phyloP scores from a whole-genome alignment of 2,888 invertebrate species.

The Boloria selene region DNA sequence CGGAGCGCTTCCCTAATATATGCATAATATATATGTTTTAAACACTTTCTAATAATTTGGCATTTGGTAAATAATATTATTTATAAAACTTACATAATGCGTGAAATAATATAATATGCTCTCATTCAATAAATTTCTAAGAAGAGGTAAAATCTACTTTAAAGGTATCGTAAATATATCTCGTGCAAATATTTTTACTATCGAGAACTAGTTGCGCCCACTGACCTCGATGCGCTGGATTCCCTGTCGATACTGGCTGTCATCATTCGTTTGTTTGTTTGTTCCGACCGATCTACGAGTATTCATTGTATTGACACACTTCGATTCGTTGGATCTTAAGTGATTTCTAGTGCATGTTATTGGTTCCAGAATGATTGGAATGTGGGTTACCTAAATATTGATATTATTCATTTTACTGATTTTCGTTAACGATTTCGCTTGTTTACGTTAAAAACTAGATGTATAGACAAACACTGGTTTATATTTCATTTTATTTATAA shows the following conservation, averaged over 20 bases:
- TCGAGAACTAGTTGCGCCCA: constrained; percentile 52
- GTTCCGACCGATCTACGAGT: constrained; percentile 25
- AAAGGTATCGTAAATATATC: constrained; percentile 54
- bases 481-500: no score
- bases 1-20: constrained; percentile 17
- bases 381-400: constrained; percentile 11
- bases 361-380: constrained; percentile 6
- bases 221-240: constrained; percentile 56
- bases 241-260: constrained; percentile 29
- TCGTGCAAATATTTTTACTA: constrained; percentile 60
- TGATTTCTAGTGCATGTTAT: constrained; percentile 20
- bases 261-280: constrained; percentile 32
- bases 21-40: not conserved
- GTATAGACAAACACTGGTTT: no score
- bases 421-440: not conserved
- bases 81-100: no score
- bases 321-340: constrained; percentile 26
- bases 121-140: constrained; percentile 6
- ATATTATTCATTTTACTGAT: not conserved
- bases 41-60: not conserved
- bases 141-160: constrained; percentile 48
- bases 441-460: no score
- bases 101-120: no score
- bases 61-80: not conserved
- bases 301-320: constrained; percentile 32